Conservation (phyloP, 2,113 vertebrate species). For the Nycticorax nycticorax region DNA sequence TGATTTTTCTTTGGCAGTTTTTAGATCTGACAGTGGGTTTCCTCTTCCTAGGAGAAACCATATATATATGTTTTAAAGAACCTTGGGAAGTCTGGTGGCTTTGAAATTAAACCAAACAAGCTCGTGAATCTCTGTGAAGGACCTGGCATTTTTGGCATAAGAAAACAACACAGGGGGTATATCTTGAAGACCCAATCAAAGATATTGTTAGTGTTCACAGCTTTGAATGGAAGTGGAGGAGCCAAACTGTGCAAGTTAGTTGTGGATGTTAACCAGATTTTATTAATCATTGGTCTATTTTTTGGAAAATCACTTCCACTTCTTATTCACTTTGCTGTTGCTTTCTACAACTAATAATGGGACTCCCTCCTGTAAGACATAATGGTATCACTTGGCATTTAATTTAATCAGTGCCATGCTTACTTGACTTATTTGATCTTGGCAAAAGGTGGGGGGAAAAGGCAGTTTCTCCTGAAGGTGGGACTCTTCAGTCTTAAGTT, state of each 20-base stretch:
- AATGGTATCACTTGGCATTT: background rate
- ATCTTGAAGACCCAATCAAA: background rate
- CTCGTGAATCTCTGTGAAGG: background rate
- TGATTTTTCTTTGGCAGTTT: background rate
- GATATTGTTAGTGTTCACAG: background rate
- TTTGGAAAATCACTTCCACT: background rate
- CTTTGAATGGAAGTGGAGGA: background rate
- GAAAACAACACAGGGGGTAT: background rate
- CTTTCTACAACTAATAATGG: background rate
- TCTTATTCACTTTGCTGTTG: background rate
- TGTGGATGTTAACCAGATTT: background rate
- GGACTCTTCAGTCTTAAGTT: slow-evolving; percentile 22
- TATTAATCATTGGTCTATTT: background rate
- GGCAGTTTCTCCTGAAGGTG: background rate
- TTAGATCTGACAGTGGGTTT: background rate
- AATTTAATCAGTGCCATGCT: background rate
- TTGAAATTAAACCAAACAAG: background rate
- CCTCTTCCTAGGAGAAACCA: background rate
- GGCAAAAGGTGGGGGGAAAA: background rate
- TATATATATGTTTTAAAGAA: background rate
- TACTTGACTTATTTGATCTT: background rate
- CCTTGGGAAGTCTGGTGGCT: background rate
- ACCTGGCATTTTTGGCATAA: background rate
- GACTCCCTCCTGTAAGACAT: background rate
- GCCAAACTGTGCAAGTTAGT: background rate